phyloP scores from a whole-genome alignment of 1,140 invertebrate genomes.

The Papilio polytes region DNA sequence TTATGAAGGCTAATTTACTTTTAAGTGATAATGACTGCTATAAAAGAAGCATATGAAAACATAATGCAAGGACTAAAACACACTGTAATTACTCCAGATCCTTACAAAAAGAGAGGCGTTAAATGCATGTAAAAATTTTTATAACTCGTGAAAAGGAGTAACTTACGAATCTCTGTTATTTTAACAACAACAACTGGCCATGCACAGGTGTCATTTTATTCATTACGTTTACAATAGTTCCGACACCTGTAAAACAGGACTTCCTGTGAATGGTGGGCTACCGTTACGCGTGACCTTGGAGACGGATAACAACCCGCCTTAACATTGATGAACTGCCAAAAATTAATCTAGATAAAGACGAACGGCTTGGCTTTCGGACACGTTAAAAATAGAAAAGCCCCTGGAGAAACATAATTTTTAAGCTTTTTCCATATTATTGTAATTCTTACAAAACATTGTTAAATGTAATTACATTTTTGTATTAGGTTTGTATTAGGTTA shows the following conservation, averaged over 20 bases:
- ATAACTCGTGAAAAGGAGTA: too few species aligned
- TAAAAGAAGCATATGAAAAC: constrained; percentile 9
- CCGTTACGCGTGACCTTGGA: constrained; percentile 24
- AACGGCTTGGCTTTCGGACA: constrained; percentile 41
- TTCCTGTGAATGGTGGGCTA: constrained; percentile 1
- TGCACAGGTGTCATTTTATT: not conserved
- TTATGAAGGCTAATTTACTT: not conserved
- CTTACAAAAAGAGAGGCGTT: too few species aligned
- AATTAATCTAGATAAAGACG: constrained; percentile 39
- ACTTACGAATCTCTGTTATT: too few species aligned
- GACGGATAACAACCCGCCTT: constrained; percentile 37
- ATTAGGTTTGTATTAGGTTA: not conserved
- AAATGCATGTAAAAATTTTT: too few species aligned
- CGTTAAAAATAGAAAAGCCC: constrained; percentile 37
- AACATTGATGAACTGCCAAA: constrained; percentile 41
- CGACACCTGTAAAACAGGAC: not conserved
- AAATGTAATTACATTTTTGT: constrained; percentile 1
- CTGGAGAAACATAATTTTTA: constrained; percentile 36
- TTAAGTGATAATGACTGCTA: not conserved
- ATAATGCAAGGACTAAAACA: not conserved
- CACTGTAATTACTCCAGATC: too few species aligned
- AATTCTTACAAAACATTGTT: not conserved
- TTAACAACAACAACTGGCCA: not conserved
- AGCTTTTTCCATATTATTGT: constrained; percentile 2
- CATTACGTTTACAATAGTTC: not conserved